phyloP scores from a whole-genome alignment of 2,797 vertebrate species.

The Vespertilio murinus region DNA sequence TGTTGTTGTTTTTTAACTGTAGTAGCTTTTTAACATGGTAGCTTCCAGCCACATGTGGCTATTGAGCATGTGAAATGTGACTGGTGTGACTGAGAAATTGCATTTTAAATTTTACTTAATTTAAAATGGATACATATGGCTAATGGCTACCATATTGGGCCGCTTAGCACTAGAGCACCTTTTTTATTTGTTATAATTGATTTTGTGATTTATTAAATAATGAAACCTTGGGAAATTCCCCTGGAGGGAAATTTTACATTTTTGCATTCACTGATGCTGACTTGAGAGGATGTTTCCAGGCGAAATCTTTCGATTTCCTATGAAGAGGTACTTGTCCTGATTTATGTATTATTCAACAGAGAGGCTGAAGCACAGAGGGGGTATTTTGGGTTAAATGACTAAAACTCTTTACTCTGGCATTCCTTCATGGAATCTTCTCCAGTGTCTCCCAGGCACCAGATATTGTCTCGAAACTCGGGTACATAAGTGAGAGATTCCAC shows the following conservation, averaged over 20 bases:
- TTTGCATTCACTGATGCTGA: background rate
- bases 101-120: constrained; percentile 18
- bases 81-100: background rate
- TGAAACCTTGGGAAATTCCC: constrained; percentile 12
- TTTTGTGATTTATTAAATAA: background rate
- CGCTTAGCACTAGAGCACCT: background rate
- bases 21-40: background rate
- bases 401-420: background rate
- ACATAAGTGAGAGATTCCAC: background rate
- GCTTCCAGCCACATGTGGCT: background rate
- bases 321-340: background rate
- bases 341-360: background rate
- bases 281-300: background rate
- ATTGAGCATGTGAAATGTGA: background rate
- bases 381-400: background rate
- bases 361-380: background rate
- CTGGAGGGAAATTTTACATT: background rate
- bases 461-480: background rate
- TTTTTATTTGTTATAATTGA: background rate
- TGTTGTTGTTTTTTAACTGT: background rate
- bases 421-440: background rate
- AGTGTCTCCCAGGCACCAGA: background rate
- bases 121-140: background rate
- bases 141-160: background rate
- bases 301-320: background rate